Evolutionary conservation across 2,113 vertebrate species (phyloP), one percentile per base, ranked within the genome.

Genomic region (Malurus melanocephalus): DNA sequence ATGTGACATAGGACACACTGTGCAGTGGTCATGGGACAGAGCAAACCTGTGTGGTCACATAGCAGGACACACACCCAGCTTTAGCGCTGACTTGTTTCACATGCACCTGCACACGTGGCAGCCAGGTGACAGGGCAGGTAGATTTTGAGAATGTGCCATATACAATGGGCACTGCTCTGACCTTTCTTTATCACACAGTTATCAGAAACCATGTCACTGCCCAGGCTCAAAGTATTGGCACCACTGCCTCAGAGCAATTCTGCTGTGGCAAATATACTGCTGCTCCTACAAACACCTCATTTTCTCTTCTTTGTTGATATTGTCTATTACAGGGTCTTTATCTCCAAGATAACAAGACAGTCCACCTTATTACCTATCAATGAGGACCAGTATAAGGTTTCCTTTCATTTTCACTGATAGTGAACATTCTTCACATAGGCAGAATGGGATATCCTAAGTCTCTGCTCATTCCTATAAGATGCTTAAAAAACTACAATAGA

Each of bases 391-490:
- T 49, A 75, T 26, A 80, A 86, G 51, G 24, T 53, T 93, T 80
- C 28, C 32, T 78, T 87, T 89, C 75, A 53, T 91, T 88, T 88
- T 92, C 53, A 76, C 48, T 66, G 75, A 90, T n/a, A 73, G 30
- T 26, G 12, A 85, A 80, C 59, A 82, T 76, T 89, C 42, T 79
- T 66, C 71, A 61, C 43, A 23, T 13, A 76, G 43, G 51, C 51
- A 90, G 62, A 92, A 87, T 76, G 7, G 72, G 46, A 53, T 46
- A 69, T 49, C 26, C n/a, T 61, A 79, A 72, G 32, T 38, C 43
- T 72, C 72, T 79, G 17, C 48, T 92, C 69, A 57, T 92, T 94
- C 80, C 61, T 65, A 43, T 16, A 77, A 60, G 13, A n/a, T 59
- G 16, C 32, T 74, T 61, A 80, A 66, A 57, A 87, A 93, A 66